Evolutionary conservation across 2,797 vertebrate genomes (phyloP), one percentile per base, ranked within the genome.

Genomic region (Microchirus variegatus): DNA sequence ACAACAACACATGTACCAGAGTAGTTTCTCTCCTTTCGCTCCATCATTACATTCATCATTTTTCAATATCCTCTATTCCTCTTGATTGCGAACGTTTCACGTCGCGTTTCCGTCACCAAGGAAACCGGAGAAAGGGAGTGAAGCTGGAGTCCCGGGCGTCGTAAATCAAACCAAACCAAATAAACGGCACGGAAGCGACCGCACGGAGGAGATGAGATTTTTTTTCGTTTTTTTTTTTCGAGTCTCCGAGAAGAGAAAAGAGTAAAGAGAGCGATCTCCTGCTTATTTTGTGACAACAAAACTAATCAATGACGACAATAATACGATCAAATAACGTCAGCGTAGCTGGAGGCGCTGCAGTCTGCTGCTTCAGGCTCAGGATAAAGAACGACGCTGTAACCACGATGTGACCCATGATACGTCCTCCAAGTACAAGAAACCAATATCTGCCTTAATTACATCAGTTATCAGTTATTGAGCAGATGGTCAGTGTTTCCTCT

Each of bases 101-200:
- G 38, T 69, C 51, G 44, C 19, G 53, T 63, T 76, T 59, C 56
- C 37, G 58, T 59, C 59, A 15, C 86, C 74, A 80, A 72, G 80
- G 89, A 70, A 86, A 88, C 79, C 59, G 6, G 58, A 46, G 53
- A 13, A 47, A 60, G 66, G 10, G 54, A 50, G 31, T 5, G 31
- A 69, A 58, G 19, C 18, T 0, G 4, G 31, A 67, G 42, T 67
- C 63, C 31, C 26, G 26, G 0, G 64, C n/a, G n/a, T 53, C 55
- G 6, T 82, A 83, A 82, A 86, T 88, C 84, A 88, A 70, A 84
- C 43, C 6, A 17, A 82, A 84, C 35, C 31, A 70, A 85, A 84
- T 81, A 64, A 77, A 59, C 10, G 10, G 19, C 40, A n/a, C 35
- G 70, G 59, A 61, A 6, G 14, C 13, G 8, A 14, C 22, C 15